Conservation (phyloP, 2,888 invertebrate species). For the Polydrusus cervinus region DNA sequence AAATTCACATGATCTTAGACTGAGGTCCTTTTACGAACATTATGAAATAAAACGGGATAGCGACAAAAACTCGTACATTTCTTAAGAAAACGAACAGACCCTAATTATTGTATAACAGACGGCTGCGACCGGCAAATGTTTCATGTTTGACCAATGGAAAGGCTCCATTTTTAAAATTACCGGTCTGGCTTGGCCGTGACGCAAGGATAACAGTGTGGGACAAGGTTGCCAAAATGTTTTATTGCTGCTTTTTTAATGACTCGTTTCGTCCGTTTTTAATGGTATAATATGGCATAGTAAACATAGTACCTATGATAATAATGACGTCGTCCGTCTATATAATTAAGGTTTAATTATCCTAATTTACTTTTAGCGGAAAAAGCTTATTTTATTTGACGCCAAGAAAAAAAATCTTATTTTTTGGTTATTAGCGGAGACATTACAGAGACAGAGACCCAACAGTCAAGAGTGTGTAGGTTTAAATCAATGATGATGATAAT, state of each 20-base stretch:
- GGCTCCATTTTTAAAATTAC: slow-evolving; percentile 33
- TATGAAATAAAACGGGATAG: neutral
- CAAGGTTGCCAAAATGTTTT: slow-evolving; percentile 39
- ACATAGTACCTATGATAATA: neutral
- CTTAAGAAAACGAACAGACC: slow-evolving; percentile 34
- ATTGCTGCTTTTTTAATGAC: slow-evolving; percentile 13
- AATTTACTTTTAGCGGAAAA: neutral
- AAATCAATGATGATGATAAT: too few relatives aligned
- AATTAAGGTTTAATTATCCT: slow-evolving; percentile 1
- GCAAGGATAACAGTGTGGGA: slow-evolving; percentile 19
- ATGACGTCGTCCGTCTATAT: neutral
- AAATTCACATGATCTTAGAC: neutral
- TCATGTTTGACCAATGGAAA: slow-evolving; percentile 34
- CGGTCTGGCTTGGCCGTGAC: slow-evolving; percentile 17
- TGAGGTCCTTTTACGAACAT: neutral
- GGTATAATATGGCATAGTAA: neutral
- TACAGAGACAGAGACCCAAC: too few relatives aligned
- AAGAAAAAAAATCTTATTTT: too few relatives aligned
- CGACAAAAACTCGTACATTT: neutral
- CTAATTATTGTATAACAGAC: slow-evolving; percentile 27
- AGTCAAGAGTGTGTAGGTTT: too few relatives aligned
- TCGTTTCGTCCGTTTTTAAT: slow-evolving; percentile 7
- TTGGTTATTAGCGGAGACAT: too few relatives aligned
- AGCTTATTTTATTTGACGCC: neutral
- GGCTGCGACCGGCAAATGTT: slow-evolving; percentile 37